Base-by-base conservation (phyloP, 2,797 vertebrate species). In the Sebastes ruberrimus region DNA sequence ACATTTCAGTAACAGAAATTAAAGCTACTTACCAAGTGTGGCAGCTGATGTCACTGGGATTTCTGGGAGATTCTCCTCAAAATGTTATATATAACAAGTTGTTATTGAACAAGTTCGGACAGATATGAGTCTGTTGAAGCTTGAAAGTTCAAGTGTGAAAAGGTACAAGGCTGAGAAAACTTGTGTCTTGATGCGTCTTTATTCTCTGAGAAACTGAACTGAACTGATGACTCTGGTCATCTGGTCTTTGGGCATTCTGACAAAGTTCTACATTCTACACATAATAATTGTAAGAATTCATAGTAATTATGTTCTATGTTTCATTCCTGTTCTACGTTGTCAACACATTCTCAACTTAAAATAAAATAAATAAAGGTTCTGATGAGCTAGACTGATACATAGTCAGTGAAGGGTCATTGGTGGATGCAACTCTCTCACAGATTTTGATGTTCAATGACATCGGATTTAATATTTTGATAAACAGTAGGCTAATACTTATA, bases 161-260 rank as follows among this genome's bases (percentile, higher is more conserved):
- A 16, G 28, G n/a, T 22, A 8, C 20, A 62, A 35, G 22, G 28
- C 16, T 52, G 38, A 16, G 14, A 42, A 42, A 42, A 42, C 0
- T 7, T 0, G 38, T 0, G 38, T 42, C 14, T 42, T 42, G 0
- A 42, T 42, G 38, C 0, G 38, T 42, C 38, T 42, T n/a, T 20
- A 52, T 1, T 49, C 18, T 52, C 46, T 52, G 46, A 52, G 7
- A 52, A 20, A n/a, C 46, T 52, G 46, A 42, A 42, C 38, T 38
- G 35, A 38, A 38, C 35, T 38, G 1, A 14, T 6, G 38, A 42
- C 2, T 42, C 38, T 42, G 13, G 38, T 42, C 38, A 42, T 42
- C 38, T 42, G 38, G 38, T 42, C 38, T 42, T 42, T 42, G 38
- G 38, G 38, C 38, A 42, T 42, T 42, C 38, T 42, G 38, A 42